phyloP scores from a whole-genome alignment of 2,113 vertebrate species.

The Rynchops niger region DNA sequence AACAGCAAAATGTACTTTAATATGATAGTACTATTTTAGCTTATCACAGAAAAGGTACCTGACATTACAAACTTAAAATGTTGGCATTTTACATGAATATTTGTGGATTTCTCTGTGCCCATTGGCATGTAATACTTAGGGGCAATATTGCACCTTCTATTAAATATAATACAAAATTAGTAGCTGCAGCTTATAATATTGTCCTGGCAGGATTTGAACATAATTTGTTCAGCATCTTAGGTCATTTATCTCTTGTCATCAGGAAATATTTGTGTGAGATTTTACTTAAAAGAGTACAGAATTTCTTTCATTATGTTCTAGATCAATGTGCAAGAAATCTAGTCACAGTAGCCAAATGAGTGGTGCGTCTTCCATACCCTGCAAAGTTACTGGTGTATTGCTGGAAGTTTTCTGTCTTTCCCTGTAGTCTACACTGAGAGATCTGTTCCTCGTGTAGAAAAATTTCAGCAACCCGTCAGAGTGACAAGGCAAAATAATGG shows the following conservation, averaged over 20 bases:
- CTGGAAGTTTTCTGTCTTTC: background rate
- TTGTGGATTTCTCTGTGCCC: background rate
- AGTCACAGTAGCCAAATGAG: background rate
- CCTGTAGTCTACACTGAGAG: too few species aligned
- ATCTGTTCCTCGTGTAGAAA: rapidly evolving
- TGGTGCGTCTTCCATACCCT: background rate
- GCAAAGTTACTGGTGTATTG: background rate
- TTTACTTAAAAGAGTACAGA: background rate
- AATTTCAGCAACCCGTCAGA: background rate
- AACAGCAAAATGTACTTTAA: background rate
- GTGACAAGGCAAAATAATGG: too few species aligned
- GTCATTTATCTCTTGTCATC: background rate
- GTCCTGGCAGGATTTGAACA: background rate
- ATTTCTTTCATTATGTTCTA: background rate
- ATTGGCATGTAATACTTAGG: background rate
- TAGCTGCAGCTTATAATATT: background rate
- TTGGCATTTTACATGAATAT: background rate
- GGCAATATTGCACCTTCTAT: background rate
- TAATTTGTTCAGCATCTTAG: background rate
- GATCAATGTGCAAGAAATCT: background rate
- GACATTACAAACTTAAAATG: background rate
- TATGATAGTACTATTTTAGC: background rate
- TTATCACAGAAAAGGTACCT: background rate
- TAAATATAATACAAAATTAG: background rate
- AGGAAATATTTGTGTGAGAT: background rate